Percentiles rank a stretch among this genome's conserved stretches.
Evolutionary conservation across 2,113 vertebrate species (phyloP).

Genomic region (Patagioenas fasciata): DNA sequence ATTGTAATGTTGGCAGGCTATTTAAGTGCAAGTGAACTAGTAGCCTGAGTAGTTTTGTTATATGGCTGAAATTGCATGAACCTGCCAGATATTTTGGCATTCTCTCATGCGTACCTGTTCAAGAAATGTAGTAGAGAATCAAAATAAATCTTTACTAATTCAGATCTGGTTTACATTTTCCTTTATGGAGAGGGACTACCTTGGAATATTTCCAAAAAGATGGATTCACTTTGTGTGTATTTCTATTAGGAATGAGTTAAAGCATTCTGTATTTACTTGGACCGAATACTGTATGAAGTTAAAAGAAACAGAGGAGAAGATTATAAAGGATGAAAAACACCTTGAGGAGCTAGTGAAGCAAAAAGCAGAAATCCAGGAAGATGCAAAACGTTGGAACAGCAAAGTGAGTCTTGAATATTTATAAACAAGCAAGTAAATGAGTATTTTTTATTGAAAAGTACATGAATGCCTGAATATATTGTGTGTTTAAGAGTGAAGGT

Average conservation of each 20-base stretch:
- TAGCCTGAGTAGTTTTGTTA: not conserved
- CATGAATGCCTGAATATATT: constrained; percentile 29
- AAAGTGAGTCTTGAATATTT: constrained; percentile 72
- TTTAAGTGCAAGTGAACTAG: not conserved
- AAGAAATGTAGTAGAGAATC: not conserved
- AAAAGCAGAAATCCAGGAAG: constrained; percentile 62
- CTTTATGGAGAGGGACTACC: constrained; percentile 23
- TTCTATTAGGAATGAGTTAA: constrained; percentile 73
- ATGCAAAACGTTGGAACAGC: constrained; percentile 63
- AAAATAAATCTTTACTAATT: constrained; percentile 56
- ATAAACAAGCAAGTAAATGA: constrained; percentile 55
- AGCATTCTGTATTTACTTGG: constrained; percentile 56
- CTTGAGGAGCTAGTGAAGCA: constrained; percentile 54
- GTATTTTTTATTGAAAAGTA: constrained; percentile 48
- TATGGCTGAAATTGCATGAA: not conserved
- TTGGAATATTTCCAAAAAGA: constrained; percentile 38
- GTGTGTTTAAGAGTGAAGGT: constrained; percentile 1
- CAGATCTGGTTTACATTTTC: constrained; percentile 43
- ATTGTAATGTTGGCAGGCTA: not conserved
- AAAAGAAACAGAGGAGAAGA: constrained; percentile 59
- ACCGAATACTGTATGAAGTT: constrained; percentile 60
- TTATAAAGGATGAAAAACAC: constrained; percentile 67
- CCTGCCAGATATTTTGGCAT: constrained; percentile 10
- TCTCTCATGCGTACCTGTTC: constrained; percentile 4
- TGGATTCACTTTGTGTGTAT: constrained; percentile 37